Base-by-base conservation (phyloP, 2,113 vertebrate genomes). In the Etia nguti region DNA sequence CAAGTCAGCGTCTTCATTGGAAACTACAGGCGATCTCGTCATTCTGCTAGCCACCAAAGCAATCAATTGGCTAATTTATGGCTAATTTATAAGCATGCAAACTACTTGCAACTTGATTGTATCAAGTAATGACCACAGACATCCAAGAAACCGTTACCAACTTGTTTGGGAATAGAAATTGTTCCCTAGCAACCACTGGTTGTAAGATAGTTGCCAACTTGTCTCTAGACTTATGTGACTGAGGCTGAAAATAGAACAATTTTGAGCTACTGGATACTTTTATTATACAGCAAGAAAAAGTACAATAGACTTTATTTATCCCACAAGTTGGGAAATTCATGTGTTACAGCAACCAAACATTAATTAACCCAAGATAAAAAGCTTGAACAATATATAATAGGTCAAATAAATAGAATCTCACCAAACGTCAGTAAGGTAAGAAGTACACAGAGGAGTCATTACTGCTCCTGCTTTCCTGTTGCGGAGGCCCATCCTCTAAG, bases 181-280 rank as follows among this genome's bases (percentile, higher is more conserved):
- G 4, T 29, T 29, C 29, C 29, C 29, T 3, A 0, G 10, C 60
- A 65, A 65, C 18, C 34, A 65, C 60, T 8, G 31, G 60, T 65
- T 0, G 4, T 31, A 36, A 65, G 60, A 65, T 2, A 65, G 60
- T 65, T 65, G 60, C 60, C 60, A 0, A 36, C 31, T 65, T 0
- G 31, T 65, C 31, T 65, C 60, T 36, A 65, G 4, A 62, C 57
- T 60, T 31, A 60, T 7, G 31, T 12, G 10, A 36, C 59, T 36
- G 31, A 62, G n/a, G 18, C n/a, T 7, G 59, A 62, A 62, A 36
- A 62, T 0, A 9, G 62, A 41, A 16, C n/a, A 0, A 36, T 41
- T 70, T 38, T 43, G 36, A 70, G n/a, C 24, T 70, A 41, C 36
- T 70, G 36, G 62, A 43, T 70, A 43, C n/a, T 70, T 70, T 70